These are phyloP conservation scores for Drosophila ficusphila DNA, from an alignment of 1,140 invertebrate species.

Conservation along the genomic window DNA sequence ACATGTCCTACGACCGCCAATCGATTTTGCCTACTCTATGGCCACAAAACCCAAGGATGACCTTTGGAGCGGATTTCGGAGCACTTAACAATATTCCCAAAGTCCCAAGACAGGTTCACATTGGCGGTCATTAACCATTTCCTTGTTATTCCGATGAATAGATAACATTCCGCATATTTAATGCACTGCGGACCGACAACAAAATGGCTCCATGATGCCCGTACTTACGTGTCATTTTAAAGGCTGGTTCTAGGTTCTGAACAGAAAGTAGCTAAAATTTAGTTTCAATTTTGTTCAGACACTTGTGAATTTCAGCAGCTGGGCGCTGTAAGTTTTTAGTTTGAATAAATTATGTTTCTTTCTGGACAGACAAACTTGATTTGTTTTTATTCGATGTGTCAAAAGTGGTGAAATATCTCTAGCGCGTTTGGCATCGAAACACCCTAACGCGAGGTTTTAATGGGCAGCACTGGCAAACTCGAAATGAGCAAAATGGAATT, in stretches of 20 bases:
- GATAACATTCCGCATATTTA: not conserved
- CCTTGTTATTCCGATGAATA: not conserved
- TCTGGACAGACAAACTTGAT: not conserved
- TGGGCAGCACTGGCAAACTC: constrained; percentile 2
- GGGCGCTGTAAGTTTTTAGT: not conserved
- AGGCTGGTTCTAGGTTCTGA: not conserved
- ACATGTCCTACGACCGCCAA: constrained; percentile 8
- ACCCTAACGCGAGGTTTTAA: not conserved
- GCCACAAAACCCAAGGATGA: not conserved
- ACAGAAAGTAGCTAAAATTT: not conserved
- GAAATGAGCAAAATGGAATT: not conserved
- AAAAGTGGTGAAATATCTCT: not conserved
- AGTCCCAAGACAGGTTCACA: not conserved
- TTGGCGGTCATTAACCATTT: not conserved
- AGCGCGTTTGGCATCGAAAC: not conserved
- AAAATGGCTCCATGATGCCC: not conserved
- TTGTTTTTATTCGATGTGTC: constrained; percentile 10
- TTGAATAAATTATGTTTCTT: not conserved
- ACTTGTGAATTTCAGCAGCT: constrained; percentile 3
- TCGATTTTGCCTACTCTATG: constrained; percentile 25
- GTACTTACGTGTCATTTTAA: constrained; percentile 52
- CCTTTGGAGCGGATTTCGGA: not conserved
- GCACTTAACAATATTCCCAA: not conserved
- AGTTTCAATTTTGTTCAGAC: not conserved
- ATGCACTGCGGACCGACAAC: not conserved